Percentiles rank a stretch among this genome's conserved stretches.
Conservation (phyloP, 2,888 invertebrate genomes). For the Agrochola litura region DNA sequence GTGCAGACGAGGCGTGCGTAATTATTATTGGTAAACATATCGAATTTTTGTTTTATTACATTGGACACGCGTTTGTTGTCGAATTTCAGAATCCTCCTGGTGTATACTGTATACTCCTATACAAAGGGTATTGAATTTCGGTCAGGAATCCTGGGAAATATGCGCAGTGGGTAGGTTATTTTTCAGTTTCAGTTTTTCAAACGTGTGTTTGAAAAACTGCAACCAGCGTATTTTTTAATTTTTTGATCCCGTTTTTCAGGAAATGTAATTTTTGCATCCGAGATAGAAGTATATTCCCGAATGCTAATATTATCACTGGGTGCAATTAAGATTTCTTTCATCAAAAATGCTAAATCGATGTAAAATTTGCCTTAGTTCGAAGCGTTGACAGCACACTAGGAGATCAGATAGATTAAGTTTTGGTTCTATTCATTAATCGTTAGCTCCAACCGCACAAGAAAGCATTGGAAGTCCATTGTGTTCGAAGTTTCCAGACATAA, state of each 20-base stretch:
- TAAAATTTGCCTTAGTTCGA: slow-evolving; percentile 10
- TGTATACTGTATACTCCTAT: not conserved
- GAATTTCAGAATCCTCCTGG: not conserved
- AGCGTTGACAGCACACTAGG: not conserved
- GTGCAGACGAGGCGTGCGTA: slow-evolving; percentile 24
- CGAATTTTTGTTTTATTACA: slow-evolving; percentile 22
- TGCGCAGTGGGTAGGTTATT: not conserved
- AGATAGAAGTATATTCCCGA: not conserved
- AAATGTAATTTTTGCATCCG: not conserved
- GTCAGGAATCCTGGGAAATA: not conserved
- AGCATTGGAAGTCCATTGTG: slow-evolving; percentile 36
- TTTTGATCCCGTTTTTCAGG: not conserved
- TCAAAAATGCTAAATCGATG: not conserved
- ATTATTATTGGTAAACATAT: slow-evolving; percentile 31
- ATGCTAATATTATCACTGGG: not conserved
- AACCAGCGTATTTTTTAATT: not conserved
- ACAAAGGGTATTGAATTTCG: not conserved
- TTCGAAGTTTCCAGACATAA: slow-evolving; percentile 38
- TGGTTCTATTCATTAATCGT: slow-evolving; percentile 51
- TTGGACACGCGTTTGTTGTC: not conserved
- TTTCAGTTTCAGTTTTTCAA: not conserved
- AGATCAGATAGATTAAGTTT: slow-evolving; percentile 43
- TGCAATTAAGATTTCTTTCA: not conserved
- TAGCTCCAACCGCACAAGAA: slow-evolving; percentile 41
- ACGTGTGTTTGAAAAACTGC: not conserved